A percentile compares a stretch with the other conserved stretches of the same genome.
Evolutionary conservation across 2,888 invertebrate genomes (phyloP).

Genomic region (Temnothorax unifasciatus): DNA sequence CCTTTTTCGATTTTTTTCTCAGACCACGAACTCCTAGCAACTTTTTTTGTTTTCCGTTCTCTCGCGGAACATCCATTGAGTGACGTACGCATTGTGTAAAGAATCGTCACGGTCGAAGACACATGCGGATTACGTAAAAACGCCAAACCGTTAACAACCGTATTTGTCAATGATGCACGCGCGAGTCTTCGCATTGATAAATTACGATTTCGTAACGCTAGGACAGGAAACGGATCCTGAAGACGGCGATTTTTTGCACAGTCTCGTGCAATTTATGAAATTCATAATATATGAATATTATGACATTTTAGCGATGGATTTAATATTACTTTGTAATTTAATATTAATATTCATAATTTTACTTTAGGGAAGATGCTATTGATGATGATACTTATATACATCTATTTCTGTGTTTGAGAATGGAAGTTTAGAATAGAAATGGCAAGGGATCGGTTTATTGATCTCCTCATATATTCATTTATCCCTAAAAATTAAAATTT

Average conservation of each 20-base stretch:
- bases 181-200: conserved; percentile 6
- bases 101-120: conserved; percentile 7
- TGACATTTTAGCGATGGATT: background rate
- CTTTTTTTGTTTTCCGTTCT: background rate
- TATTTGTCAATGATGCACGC: conserved; percentile 15
- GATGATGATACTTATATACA: background rate
- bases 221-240: background rate
- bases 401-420: background rate
- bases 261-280: conserved; percentile 8
- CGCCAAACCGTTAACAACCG: conserved; percentile 38
- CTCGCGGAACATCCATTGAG: background rate
- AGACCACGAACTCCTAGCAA: background rate
- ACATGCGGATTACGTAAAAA: conserved; percentile 68
- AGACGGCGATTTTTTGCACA: background rate
- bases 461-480: background rate
- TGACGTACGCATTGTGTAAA: background rate
- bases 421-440: background rate
- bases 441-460: background rate
- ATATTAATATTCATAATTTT: background rate
- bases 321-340: background rate
- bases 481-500: background rate
- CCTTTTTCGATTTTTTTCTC: background rate
- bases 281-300: background rate
- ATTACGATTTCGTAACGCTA: conserved; percentile 41
- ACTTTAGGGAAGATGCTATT: background rate